Base-by-base conservation (phyloP, 53 echinoderm and acorn worm genomes). In the Apostichopus leukothele region DNA sequence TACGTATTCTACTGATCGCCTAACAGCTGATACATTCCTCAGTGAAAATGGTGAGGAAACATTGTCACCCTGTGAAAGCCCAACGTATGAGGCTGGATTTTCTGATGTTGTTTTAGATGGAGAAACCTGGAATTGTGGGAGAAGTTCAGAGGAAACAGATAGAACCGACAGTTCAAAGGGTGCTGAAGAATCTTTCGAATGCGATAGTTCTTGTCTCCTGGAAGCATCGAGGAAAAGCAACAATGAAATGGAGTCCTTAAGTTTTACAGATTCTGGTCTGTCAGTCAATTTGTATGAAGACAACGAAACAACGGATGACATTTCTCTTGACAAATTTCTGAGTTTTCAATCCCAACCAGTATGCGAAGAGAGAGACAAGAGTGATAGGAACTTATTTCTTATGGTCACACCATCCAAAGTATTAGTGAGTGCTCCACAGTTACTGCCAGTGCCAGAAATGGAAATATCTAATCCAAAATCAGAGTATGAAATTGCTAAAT, bases 401-500 rank as follows among this genome's bases (percentile, higher is more conserved):
- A 12, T 22, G 9, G 52, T 81, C 59, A 81, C 81, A 11, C 81
- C 81, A 20, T 54, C 81, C 12, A 55, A 53, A 9, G 52, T 81
- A 20, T 59, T 81, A 20, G 4, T 21, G 11, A 54, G 81, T 59
- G 55, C 81, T n/a, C 81, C 81, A 4, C 81, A 20, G 23, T 9
- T 81, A 23, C 55, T 81, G 54, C 81, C 81, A 59, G 81, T 23
- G 11, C 20, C 18, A 71, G 71, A 71, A 71, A 55, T 57, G 10
- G 21, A 54, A 59, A 55, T 19, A n/a, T 20, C 7, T 55, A n/a
- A 22, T n/a, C 6, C 57, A 16, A 81, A 21, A 22, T 55, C 21
- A 5, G 81, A 81, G 59, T 81, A 54, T 55, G 81, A 81, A 54
- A 23, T 81, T 81, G 81, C 81, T 18, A 54, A 55, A 7, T 54